Base-by-base conservation (phyloP, 2,797 vertebrate genomes). In the Mormyrops boulengeri region DNA sequence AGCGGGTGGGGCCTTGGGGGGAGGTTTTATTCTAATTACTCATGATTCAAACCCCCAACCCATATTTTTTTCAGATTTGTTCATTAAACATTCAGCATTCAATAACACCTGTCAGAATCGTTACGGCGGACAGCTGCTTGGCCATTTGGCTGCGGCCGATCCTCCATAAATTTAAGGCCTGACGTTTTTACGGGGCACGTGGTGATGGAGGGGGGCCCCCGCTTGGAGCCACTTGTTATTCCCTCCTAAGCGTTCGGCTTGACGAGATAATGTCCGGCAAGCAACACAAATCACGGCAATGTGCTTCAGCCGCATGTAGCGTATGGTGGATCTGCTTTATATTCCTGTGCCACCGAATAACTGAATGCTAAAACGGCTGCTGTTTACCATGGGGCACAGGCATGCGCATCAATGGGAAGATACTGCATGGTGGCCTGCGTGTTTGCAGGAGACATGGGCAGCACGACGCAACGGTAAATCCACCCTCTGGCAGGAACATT, bases 151-250 rank as follows among this genome's bases (percentile, higher is more conserved):
- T 57, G 7, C 34, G 14, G 66, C 94, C 94, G 92, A 89, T 91
- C 95, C 94, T 94, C 91, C 93, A 94, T 94, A 93, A 94, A 92
- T 93, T 89, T 89, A 92, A 44, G 88, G 91, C 94, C 94, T 93
- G 94, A 92, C 91, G 94, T 94, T 94, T 93, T 85, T 90, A 88
- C 92, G 94, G 94, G 94, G 94, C 94, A 94, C 93, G 93, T 91
- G 57, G 52, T 90, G 49, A 91, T 66, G 53, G 90, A 50, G 91
- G 90, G 19, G 41, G 69, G 30, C 7, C 19, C 50, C 88, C 82
- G 80, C 92, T 92, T 53, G 88, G 90, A 91, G 44, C 44, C 88
- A 89, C 92, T 93, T 93, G 92, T 94, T 94, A 93, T 90, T 93
- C 92, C 92, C 94, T 94, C 90, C 89, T 92, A 93, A 93, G 94